Evolutionary conservation across 64 coral and sea anemone species (phyloP).

Genomic region (Porites lutea): DNA sequence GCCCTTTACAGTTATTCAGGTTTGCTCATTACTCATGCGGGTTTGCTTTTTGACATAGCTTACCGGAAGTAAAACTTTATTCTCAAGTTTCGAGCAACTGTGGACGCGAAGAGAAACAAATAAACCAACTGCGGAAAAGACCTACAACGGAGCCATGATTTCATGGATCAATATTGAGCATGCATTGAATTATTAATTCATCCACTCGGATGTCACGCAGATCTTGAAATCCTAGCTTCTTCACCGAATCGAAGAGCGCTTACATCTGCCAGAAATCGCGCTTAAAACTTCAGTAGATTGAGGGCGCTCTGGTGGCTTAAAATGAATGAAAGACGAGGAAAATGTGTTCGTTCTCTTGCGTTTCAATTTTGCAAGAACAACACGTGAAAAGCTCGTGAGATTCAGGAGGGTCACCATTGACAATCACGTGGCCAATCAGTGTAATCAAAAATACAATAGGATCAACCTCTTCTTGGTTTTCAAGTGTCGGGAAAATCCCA

Average conservation of each 20-base stretch:
- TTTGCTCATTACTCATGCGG: no score
- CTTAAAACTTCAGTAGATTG: no score
- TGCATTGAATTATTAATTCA: not conserved
- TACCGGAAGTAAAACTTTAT: slow-evolving; percentile 9
- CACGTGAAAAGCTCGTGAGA: not conserved
- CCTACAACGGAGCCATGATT: not conserved
- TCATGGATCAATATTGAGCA: not conserved
- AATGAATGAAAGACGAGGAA: no score
- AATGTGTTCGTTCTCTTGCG: no score
- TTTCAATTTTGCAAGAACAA: not conserved
- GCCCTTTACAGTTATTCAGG: no score
- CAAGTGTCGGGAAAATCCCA: no score
- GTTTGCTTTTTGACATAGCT: not conserved
- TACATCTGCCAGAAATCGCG: no score
- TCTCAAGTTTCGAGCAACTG: not conserved
- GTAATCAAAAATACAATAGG: no score
- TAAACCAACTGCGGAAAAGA: not conserved
- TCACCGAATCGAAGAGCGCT: no score
- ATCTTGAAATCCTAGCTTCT: not conserved
- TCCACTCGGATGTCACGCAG: not conserved
- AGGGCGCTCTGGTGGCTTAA: no score
- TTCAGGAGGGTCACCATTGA: not conserved
- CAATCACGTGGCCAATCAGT: no score
- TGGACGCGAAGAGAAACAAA: not conserved
- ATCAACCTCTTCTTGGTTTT: no score